These are phyloP conservation scores for Epistrophella euchroma DNA, from an alignment of 2,888 invertebrate species.

Conservation along the genomic window DNA sequence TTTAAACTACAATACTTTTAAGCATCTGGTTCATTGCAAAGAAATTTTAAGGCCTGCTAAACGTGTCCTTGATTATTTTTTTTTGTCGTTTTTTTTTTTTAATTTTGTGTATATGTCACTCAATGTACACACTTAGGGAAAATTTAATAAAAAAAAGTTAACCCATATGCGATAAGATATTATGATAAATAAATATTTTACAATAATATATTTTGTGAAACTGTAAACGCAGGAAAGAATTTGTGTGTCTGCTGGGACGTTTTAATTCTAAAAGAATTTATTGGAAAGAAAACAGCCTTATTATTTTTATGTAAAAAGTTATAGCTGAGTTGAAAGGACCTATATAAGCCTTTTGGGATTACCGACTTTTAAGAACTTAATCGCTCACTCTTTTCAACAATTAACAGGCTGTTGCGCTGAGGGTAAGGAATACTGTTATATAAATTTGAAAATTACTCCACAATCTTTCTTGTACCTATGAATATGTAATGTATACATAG, in stretches of 20 bases:
- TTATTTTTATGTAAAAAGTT: conserved; percentile 24
- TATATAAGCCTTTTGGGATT: conserved; percentile 11
- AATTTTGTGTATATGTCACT: not conserved
- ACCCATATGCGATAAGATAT: not conserved
- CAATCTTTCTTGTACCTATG: not conserved
- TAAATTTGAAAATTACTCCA: not conserved
- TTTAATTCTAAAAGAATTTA: not conserved
- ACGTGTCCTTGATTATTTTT: not conserved
- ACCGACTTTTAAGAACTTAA: conserved; percentile 16
- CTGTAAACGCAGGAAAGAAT: not conserved
- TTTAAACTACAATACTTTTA: too few species aligned
- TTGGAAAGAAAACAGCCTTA: not conserved
- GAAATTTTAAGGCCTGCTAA: not conserved
- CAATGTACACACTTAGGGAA: not conserved
- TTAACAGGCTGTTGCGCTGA: not conserved
- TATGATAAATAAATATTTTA: not conserved
- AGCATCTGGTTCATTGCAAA: too few species aligned
- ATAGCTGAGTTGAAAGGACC: conserved; percentile 2
- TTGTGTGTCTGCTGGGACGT: not conserved
- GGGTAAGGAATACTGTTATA: not conserved
- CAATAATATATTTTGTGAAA: too few species aligned
- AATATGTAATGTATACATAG: not conserved
- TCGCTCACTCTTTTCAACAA: not conserved
- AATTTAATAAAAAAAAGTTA: conserved; percentile 10
- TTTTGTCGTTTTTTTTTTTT: not conserved